A percentile compares a stretch with the other conserved stretches of the same genome.
phyloP scores from a whole-genome alignment of 2,797 vertebrate genomes.

The Acrocephalus scirpaceus region DNA sequence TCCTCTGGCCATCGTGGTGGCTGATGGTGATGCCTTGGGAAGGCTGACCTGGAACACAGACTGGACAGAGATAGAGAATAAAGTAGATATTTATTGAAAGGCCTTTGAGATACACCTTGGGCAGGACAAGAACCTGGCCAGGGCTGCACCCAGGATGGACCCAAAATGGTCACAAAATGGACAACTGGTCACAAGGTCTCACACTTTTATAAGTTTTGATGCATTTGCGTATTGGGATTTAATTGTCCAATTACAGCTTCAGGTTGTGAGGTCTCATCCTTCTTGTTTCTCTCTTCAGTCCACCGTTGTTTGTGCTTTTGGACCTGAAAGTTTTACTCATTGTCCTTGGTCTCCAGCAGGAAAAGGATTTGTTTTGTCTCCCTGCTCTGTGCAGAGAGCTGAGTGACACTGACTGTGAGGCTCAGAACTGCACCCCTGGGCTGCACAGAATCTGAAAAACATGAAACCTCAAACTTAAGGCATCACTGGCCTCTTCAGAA shows the following conservation, averaged over 20 bases:
- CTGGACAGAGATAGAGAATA: not conserved
- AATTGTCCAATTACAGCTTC: not conserved
- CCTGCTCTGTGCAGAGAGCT: not conserved
- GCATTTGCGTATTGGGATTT: not conserved
- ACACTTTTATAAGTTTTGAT: not conserved
- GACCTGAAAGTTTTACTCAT: not conserved
- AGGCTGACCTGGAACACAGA: not conserved
- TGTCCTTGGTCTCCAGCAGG: not conserved
- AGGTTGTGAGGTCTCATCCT: not conserved
- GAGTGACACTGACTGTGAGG: not conserved
- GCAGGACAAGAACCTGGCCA: not conserved
- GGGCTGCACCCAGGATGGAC: not conserved
- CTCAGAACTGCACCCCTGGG: not conserved
- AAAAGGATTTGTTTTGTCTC: not conserved
- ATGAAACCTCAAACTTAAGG: not conserved
- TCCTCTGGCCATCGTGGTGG: not conserved
- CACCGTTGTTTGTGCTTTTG: not conserved
- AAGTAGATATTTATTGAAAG: not conserved
- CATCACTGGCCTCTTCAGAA: not conserved
- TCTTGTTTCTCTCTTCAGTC: not conserved
- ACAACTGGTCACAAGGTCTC: fast-evolving
- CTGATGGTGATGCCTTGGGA: not conserved
- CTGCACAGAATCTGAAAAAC: not conserved
- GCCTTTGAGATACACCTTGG: not conserved
- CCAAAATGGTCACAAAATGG: not conserved